Conservation (phyloP, 1,140 invertebrate species). For the Mya arenaria region DNA sequence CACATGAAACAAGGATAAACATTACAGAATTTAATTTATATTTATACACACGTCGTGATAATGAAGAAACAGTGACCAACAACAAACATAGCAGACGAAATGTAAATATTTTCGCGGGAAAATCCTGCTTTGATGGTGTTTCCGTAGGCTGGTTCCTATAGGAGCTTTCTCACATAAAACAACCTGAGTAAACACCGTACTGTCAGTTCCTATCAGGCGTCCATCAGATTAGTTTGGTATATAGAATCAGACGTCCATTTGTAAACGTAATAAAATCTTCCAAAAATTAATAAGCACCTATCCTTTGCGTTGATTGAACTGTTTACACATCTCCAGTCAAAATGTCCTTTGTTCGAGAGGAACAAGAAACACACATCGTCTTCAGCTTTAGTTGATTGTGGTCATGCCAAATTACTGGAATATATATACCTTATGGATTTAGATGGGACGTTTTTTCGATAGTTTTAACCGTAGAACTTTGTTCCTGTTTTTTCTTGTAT, state of each 20-base stretch:
- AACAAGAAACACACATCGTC: too few species aligned
- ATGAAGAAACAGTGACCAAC: constrained; percentile 54
- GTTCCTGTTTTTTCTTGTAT: too few species aligned
- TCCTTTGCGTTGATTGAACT: background rate
- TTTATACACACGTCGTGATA: constrained; percentile 53
- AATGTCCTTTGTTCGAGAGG: too few species aligned
- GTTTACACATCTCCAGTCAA: too few species aligned
- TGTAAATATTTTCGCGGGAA: constrained; percentile 54
- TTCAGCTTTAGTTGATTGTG: background rate
- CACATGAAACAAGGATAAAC: constrained; percentile 56
- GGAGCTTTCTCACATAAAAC: constrained; percentile 52
- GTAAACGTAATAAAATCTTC: constrained; percentile 36
- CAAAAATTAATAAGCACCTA: background rate
- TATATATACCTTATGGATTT: background rate
- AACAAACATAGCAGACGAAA: constrained; percentile 51
- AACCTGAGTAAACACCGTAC: constrained; percentile 51
- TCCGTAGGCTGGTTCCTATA: constrained; percentile 19
- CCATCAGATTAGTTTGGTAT: background rate
- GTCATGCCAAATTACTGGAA: background rate
- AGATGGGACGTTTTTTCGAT: background rate
- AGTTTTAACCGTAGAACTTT: background rate
- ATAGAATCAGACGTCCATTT: constrained; percentile 37
- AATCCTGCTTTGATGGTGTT: constrained; percentile 49
- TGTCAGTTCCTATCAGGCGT: constrained; percentile 22
- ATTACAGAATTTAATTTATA: constrained; percentile 55